These are phyloP conservation scores for Laticauda colubrina DNA, from an alignment of 2,113 vertebrate species.

Conservation along the genomic window DNA sequence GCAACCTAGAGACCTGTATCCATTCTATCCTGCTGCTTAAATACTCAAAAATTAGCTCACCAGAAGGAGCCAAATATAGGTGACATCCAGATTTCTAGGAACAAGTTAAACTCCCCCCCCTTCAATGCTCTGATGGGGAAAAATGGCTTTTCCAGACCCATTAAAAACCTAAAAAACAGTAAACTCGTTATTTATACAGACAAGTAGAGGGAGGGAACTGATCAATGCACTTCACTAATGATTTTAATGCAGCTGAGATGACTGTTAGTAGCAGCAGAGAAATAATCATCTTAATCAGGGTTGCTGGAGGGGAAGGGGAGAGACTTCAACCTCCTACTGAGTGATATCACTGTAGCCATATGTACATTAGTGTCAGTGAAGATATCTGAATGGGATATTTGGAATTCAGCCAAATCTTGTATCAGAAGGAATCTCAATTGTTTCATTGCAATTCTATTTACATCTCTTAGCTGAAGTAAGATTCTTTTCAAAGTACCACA, in stretches of 20 bases:
- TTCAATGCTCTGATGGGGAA: background rate
- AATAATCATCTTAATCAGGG: background rate
- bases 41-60: background rate
- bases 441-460: background rate
- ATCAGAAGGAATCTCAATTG: background rate
- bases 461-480: background rate
- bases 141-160: background rate
- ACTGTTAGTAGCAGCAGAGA: background rate
- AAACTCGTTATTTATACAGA: background rate
- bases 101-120: background rate
- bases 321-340: background rate
- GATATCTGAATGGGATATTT: background rate
- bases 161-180: background rate
- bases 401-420: background rate
- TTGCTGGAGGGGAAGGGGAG: background rate
- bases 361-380: background rate
- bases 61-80: background rate
- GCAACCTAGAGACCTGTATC: background rate
- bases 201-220: background rate
- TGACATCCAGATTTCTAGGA: background rate
- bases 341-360: background rate
- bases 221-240: background rate
- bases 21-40: background rate
- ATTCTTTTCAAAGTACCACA: background rate
- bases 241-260: background rate